A percentile compares a stretch with the other conserved stretches of the same genome.
These are phyloP conservation scores for Psilopogon haemacephalus DNA, from an alignment of 2,113 vertebrate genomes.

Conservation along the genomic window DNA sequence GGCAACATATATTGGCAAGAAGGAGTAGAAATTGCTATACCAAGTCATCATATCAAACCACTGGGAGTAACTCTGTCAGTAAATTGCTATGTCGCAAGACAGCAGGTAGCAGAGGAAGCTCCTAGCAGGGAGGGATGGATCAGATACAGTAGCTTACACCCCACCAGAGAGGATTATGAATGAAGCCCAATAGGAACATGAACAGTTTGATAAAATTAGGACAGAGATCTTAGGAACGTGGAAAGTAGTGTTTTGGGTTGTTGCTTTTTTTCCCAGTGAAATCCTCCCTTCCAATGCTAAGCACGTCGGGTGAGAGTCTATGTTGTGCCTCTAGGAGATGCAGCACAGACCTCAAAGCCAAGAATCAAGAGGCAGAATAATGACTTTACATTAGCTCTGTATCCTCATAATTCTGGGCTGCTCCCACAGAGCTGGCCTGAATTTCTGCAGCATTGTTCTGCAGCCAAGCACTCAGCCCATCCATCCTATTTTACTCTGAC, in stretches of 20 bases:
- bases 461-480: neutral
- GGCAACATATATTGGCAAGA: neutral
- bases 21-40: slow-evolving; percentile 2
- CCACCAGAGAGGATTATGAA: neutral
- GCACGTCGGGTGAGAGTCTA: neutral
- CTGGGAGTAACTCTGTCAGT: neutral
- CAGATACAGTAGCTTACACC: neutral
- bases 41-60: neutral
- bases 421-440: neutral
- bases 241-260: neutral
- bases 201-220: slow-evolving; percentile 38
- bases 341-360: neutral
- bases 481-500: neutral
- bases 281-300: neutral
- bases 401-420: neutral
- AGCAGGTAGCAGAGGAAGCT: slow-evolving; percentile 29
- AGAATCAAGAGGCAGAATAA: slow-evolving; percentile 32
- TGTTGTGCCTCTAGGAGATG: slow-evolving; percentile 39
- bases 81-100: slow-evolving; percentile 14
- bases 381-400: slow-evolving; percentile 30
- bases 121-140: neutral
- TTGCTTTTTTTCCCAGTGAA: neutral
- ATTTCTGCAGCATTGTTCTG: neutral
- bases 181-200: slow-evolving; percentile 10
- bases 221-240: neutral